Conservation (phyloP, 2,113 vertebrate genomes). For the Erinaceus europaeus region DNA sequence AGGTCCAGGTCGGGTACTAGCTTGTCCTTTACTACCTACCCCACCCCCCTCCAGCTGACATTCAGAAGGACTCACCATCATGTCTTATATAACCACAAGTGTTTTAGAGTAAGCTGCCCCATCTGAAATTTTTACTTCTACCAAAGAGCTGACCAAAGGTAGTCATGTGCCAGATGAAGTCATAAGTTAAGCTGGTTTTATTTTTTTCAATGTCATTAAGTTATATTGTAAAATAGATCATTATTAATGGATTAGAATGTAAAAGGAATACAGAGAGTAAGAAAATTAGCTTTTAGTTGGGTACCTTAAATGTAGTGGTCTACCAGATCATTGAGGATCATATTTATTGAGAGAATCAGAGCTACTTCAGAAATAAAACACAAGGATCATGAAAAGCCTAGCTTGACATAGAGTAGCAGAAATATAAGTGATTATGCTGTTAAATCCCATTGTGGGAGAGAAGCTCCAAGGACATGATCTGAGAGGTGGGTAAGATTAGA, state of each 20-base stretch:
- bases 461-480: too few species aligned
- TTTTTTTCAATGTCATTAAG: background rate
- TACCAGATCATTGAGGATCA: background rate
- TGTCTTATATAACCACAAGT: background rate
- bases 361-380: background rate
- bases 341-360: background rate
- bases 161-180: background rate
- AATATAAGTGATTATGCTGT: too few species aligned
- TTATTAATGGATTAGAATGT: background rate
- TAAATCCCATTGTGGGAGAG: too few species aligned
- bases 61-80: rapidly evolving
- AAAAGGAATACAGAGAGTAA: background rate
- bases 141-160: background rate
- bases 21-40: background rate
- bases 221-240: background rate
- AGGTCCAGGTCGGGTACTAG: background rate
- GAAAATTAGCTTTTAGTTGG: too few species aligned
- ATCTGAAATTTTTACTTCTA: too few species aligned
- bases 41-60: background rate
- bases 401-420: too few species aligned
- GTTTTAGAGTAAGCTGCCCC: background rate
- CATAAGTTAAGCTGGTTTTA: background rate
- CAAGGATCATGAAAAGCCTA: background rate
- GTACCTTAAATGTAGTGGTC: background rate
- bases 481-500: too few species aligned